These are phyloP conservation scores for Helicoverpa zea DNA, from an alignment of 1,140 invertebrate genomes.

Conservation along the genomic window DNA sequence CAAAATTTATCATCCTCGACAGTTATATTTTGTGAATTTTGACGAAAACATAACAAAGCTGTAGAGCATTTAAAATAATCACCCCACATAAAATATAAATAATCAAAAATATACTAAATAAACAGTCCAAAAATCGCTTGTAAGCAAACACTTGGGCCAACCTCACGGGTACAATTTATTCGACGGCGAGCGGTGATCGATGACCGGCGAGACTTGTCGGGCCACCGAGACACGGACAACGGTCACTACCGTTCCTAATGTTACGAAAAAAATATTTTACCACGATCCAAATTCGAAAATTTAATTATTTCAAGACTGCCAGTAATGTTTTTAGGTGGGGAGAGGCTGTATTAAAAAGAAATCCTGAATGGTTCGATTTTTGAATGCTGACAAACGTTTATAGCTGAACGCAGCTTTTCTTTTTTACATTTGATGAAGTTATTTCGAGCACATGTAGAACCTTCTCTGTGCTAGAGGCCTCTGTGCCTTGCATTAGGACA, in stretches of 20 bases:
- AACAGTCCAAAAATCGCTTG: background rate
- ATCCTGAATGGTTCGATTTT: no score
- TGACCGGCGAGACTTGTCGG: constrained; percentile 68
- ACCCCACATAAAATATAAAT: background rate
- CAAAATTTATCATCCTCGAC: no score
- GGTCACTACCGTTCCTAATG: constrained; percentile 72
- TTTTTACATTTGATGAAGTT: background rate
- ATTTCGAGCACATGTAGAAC: no score
- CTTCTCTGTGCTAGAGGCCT: no score
- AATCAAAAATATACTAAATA: background rate
- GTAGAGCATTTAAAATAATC: no score
- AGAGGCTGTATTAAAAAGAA: background rate
- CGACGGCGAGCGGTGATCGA: constrained; percentile 77
- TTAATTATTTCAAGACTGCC: constrained; percentile 55
- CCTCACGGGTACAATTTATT: constrained; percentile 74
- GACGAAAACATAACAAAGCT: no score
- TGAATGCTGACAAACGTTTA: no score
- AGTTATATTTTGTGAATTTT: no score
- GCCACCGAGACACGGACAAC: constrained; percentile 69
- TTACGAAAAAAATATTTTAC: constrained; percentile 59
- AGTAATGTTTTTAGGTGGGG: background rate
- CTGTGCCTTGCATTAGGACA: no score
- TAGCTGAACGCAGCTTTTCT: background rate
- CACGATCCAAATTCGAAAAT: constrained; percentile 57
- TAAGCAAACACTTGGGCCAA: constrained; percentile 58